phyloP scores from a whole-genome alignment of 2,113 vertebrate genomes.

The Terrapene triunguis region DNA sequence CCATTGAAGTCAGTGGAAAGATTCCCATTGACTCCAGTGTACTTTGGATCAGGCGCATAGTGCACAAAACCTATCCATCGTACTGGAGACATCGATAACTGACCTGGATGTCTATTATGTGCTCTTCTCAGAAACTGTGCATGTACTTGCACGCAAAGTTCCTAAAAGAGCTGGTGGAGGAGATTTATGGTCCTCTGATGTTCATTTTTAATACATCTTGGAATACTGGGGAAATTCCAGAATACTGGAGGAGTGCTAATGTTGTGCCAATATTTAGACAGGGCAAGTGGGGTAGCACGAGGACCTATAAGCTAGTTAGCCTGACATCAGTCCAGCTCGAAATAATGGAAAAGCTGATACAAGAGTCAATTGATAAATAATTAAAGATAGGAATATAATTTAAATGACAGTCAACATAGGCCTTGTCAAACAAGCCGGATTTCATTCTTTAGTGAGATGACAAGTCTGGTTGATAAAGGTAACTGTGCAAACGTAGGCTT shows the following conservation, averaged over 20 bases:
- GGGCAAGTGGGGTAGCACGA: neutral
- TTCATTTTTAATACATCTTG: too few species aligned
- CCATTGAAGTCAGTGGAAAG: neutral
- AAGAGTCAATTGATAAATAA: neutral
- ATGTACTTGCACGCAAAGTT: too few species aligned
- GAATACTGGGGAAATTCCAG: too few species aligned
- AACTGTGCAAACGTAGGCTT: neutral
- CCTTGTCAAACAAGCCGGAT: neutral
- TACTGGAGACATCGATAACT: neutral
- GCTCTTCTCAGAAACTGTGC: too few species aligned
- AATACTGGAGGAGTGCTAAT: too few species aligned
- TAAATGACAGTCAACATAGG: neutral
- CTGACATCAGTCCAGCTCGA: neutral
- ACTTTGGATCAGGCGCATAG: neutral
- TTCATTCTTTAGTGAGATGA: slow-evolving; percentile 20
- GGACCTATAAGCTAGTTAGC: neutral
- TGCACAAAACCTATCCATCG: too few species aligned
- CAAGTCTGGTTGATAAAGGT: slow-evolving; percentile 13
- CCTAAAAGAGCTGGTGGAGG: too few species aligned
- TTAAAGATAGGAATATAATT: neutral
- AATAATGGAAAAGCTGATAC: slow-evolving; percentile 2
- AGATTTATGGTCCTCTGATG: too few species aligned
- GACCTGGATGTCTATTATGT: too few species aligned
- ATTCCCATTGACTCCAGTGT: neutral
- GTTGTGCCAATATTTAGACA: too few species aligned